phyloP scores from a whole-genome alignment of 2,113 vertebrate species.

The Phrynosoma platyrhinos region DNA sequence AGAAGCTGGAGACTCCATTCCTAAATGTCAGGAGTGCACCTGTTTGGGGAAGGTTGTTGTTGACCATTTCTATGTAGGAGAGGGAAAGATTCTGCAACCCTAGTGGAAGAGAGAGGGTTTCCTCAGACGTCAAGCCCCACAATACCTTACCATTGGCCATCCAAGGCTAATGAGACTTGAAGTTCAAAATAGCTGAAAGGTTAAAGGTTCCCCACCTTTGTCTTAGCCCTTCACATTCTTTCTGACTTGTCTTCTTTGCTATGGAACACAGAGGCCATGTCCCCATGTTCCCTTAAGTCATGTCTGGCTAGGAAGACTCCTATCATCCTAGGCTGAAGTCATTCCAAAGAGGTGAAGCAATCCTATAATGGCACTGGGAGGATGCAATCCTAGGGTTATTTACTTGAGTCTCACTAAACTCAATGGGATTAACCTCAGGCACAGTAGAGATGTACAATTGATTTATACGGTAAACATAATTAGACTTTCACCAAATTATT shows the following conservation, averaged over 20 bases:
- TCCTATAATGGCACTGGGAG: not conserved
- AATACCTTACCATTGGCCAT: too few species aligned
- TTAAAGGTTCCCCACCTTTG: too few species aligned
- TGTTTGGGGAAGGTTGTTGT: too few species aligned
- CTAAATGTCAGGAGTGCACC: not conserved
- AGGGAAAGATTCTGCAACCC: too few species aligned
- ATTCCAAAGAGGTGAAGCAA: not conserved
- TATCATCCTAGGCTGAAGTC: not conserved
- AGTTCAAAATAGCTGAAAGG: too few species aligned
- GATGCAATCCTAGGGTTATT: not conserved
- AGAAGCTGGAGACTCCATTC: not conserved
- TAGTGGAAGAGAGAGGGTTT: too few species aligned
- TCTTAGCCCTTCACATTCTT: not conserved
- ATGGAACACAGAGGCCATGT: too few species aligned
- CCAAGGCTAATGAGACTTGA: too few species aligned
- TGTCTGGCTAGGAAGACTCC: not conserved
- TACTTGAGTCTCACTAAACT: not conserved
- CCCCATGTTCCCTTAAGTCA: not conserved
- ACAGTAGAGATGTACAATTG: not conserved
- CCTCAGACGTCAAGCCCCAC: too few species aligned
- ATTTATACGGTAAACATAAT: not conserved
- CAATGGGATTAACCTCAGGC: not conserved
- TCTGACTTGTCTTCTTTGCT: not conserved
- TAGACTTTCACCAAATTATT: not conserved
- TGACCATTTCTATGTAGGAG: too few species aligned